Conservation (phyloP, 2,888 invertebrate genomes). For the Chrysolina americana region DNA sequence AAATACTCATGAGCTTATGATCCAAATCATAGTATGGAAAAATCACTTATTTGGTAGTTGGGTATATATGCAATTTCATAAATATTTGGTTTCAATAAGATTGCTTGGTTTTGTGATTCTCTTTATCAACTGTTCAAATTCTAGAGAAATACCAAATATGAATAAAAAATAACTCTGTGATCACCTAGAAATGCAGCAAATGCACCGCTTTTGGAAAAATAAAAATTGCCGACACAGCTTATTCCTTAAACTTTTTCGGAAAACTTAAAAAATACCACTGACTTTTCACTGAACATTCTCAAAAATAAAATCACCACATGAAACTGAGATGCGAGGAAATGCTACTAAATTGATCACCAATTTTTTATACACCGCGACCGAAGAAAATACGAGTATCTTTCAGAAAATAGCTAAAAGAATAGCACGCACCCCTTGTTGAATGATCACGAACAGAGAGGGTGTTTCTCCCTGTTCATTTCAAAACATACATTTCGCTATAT, state of each 20-base stretch:
- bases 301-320: neutral
- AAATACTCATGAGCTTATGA: no score
- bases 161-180: no score
- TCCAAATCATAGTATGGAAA: no score
- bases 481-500: constrained; percentile 57
- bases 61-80: no score
- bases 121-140: no score
- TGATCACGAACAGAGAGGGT: constrained; percentile 62
- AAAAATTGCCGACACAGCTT: neutral
- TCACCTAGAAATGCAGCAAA: no score
- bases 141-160: no score
- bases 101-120: no score
- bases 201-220: no score
- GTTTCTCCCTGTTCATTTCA: constrained; percentile 64
- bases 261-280: constrained; percentile 1
- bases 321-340: neutral
- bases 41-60: no score
- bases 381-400: constrained; percentile 38
- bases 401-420: constrained; percentile 42
- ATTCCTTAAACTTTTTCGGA: neutral
- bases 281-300: constrained; percentile 26
- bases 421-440: constrained; percentile 57
- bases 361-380: neutral
- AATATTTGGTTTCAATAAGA: no score
- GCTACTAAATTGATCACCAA: constrained; percentile 20